These are phyloP conservation scores for Artemia franciscana DNA, from an alignment of 1,140 invertebrate species.

Conservation along the genomic window DNA sequence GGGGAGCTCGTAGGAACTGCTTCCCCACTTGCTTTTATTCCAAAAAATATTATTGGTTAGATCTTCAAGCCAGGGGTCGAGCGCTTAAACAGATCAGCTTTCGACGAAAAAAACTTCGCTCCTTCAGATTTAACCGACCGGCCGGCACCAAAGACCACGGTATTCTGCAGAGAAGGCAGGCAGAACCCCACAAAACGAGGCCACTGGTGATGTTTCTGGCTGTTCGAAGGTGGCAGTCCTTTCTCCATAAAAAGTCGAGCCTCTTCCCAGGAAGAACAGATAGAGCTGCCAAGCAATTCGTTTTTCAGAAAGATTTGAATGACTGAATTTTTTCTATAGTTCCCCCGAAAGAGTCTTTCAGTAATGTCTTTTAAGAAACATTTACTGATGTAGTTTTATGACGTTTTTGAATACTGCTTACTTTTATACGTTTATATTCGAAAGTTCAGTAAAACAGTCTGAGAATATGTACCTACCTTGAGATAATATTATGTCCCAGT, in stretches of 20 bases:
- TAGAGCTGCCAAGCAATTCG: not conserved
- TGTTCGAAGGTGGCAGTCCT: not conserved
- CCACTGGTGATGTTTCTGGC: not conserved
- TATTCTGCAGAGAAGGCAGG: not conserved
- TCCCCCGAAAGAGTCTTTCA: no score
- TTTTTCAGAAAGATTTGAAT: not conserved
- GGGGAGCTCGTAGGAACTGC: not conserved
- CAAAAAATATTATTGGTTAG: not conserved
- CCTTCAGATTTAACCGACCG: not conserved
- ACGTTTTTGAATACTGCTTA: not conserved
- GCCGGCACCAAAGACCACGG: not conserved
- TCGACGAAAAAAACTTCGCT: not conserved
- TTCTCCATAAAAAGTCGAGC: not conserved
- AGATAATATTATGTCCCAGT: not conserved
- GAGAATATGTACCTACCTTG: no score
- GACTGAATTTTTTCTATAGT: not conserved
- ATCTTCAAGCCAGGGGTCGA: not conserved
- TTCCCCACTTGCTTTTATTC: not conserved
- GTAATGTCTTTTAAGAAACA: not conserved
- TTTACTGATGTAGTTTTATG: not conserved
- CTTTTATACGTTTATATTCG: not conserved
- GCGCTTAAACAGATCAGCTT: not conserved
- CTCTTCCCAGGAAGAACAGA: not conserved
- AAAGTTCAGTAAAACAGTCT: no score
- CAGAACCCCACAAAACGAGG: not conserved